Evolutionary conservation across 2,113 vertebrate genomes (phyloP).

Genomic region (Erythrocercus mccallii): DNA sequence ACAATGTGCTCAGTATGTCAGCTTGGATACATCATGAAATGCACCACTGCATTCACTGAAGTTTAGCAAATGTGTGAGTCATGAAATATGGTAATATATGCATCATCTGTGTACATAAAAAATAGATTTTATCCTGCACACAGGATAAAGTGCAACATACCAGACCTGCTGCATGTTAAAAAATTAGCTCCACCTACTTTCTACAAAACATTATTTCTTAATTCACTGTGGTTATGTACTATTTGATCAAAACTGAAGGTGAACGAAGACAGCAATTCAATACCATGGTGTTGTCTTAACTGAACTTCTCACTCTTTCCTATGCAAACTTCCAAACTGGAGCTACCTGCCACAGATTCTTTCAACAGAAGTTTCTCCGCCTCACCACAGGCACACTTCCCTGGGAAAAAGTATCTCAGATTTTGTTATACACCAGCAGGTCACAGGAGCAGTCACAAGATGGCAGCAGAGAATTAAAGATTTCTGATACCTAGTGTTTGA

Average conservation of each 20-base stretch:
- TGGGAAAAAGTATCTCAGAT: neutral
- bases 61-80: neutral
- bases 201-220: neutral
- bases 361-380: neutral
- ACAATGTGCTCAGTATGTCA: neutral
- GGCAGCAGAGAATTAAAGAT: constrained; percentile 65
- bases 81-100: neutral
- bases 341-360: neutral
- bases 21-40: neutral
- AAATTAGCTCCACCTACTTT: neutral
- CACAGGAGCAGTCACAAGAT: constrained; percentile 50
- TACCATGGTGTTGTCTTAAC: neutral
- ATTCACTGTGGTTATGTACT: neutral
- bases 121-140: neutral
- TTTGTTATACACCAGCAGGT: neutral
- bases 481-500: fast-evolving
- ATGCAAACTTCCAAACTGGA: neutral
- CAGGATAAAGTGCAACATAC: neutral
- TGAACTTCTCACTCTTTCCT: neutral
- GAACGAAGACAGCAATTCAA: neutral
- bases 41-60: neutral
- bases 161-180: neutral
- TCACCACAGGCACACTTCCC: neutral
- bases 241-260: neutral
- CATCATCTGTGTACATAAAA: neutral